Conservation (phyloP, 2,113 vertebrate genomes). For the Phycodurus eques region DNA sequence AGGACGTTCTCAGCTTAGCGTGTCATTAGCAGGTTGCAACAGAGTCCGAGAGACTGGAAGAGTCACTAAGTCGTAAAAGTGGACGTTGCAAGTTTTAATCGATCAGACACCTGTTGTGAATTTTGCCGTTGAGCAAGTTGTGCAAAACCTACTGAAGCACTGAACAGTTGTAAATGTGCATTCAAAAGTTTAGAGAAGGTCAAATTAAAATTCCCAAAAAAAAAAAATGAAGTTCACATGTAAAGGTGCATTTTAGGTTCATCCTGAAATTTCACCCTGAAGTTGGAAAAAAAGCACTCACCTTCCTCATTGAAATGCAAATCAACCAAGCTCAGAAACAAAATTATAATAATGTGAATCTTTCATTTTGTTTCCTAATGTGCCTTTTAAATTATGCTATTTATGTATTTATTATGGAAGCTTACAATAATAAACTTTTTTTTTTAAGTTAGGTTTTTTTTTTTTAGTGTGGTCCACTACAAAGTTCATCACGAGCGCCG, state of each 20-base stretch:
- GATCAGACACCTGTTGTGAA: background rate
- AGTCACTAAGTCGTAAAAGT: background rate
- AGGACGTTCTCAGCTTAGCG: too few species aligned
- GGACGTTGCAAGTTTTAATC: background rate
- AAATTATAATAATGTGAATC: conserved; percentile 52
- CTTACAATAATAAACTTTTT: conserved; percentile 49
- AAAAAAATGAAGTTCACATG: background rate
- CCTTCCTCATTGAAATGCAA: conserved; percentile 38
- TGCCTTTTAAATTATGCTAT: conserved; percentile 71
- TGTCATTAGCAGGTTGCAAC: background rate
- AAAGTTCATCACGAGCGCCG: conserved; percentile 19
- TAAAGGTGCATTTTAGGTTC: background rate
- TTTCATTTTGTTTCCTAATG: conserved; percentile 51
- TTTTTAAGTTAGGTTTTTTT: conserved; percentile 25
- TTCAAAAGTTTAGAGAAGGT: background rate
- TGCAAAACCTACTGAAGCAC: background rate
- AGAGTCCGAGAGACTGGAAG: background rate
- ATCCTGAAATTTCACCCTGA: conserved; percentile 3
- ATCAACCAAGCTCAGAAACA: conserved; percentile 32
- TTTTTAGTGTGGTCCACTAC: conserved; percentile 7
- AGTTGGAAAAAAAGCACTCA: conserved; percentile 39
- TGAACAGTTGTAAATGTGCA: background rate
- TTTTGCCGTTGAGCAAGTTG: background rate
- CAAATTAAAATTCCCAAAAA: too few species aligned
- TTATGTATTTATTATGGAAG: conserved; percentile 71